phyloP scores from a whole-genome alignment of 2,797 vertebrate genomes.

The Megaceryle alcyon region DNA sequence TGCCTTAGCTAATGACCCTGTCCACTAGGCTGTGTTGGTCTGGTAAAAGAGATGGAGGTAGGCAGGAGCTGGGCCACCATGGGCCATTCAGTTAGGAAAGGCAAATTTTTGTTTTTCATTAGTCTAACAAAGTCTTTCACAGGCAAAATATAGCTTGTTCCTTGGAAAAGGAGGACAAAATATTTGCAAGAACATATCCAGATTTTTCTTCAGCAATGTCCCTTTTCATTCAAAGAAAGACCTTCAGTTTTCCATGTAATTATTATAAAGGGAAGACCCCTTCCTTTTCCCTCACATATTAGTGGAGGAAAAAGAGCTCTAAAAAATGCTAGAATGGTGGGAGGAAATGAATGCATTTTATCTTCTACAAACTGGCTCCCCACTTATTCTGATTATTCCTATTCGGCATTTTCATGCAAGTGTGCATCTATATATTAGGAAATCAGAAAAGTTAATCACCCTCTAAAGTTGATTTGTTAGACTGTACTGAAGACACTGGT shows the following conservation, averaged over 20 bases:
- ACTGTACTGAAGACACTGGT: neutral
- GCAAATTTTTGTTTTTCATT: neutral
- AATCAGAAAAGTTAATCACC: neutral
- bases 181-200: neutral
- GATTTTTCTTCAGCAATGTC: neutral
- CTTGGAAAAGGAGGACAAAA: neutral
- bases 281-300: neutral
- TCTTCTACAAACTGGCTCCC: neutral
- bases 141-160: too few relatives aligned
- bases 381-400: neutral
- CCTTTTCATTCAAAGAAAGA: neutral
- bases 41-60: neutral
- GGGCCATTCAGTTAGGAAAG: neutral
- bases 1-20: neutral
- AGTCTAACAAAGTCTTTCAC: neutral
- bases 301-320: neutral
- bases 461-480: neutral
- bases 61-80: neutral
- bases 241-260: neutral
- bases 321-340: neutral
- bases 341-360: neutral
- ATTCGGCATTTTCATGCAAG: neutral
- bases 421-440: neutral
- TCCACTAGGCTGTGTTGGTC: rapidly evolving
- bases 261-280: neutral